These are phyloP conservation scores for Lemur catta DNA, from an alignment of 2,797 vertebrate species.

Conservation along the genomic window DNA sequence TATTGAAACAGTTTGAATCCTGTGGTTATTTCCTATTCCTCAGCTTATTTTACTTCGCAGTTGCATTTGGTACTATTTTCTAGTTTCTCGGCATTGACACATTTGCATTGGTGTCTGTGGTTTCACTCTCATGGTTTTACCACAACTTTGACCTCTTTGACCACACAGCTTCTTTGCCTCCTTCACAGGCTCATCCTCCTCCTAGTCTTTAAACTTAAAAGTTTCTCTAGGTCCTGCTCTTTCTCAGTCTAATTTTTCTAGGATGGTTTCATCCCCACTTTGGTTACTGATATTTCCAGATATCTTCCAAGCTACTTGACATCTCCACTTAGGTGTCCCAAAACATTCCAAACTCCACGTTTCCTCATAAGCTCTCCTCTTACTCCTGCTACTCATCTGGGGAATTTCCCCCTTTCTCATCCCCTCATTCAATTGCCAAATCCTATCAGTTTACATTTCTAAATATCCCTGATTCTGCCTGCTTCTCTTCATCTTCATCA, in stretches of 20 bases:
- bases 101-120: background rate
- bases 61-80: background rate
- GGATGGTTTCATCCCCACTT: background rate
- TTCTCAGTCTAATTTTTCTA: constrained; percentile 19
- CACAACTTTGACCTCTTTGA: background rate
- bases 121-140: background rate
- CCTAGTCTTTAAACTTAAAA: background rate
- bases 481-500: background rate
- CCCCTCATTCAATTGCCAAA: background rate
- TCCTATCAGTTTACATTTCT: background rate
- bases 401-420: background rate
- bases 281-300: background rate
- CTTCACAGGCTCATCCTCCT: background rate
- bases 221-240: constrained; percentile 28
- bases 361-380: background rate
- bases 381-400: background rate
- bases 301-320: background rate
- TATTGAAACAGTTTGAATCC: background rate
- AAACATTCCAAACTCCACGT: background rate
- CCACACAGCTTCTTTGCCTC: background rate
- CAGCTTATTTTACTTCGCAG: background rate
- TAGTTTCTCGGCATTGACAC: background rate
- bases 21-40: background rate
- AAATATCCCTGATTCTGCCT: background rate
- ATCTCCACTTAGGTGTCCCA: background rate